A percentile compares a stretch with the other conserved stretches of the same genome.
phyloP scores from a whole-genome alignment of 2,888 invertebrate genomes.

The Lycocerus yunnanus region DNA sequence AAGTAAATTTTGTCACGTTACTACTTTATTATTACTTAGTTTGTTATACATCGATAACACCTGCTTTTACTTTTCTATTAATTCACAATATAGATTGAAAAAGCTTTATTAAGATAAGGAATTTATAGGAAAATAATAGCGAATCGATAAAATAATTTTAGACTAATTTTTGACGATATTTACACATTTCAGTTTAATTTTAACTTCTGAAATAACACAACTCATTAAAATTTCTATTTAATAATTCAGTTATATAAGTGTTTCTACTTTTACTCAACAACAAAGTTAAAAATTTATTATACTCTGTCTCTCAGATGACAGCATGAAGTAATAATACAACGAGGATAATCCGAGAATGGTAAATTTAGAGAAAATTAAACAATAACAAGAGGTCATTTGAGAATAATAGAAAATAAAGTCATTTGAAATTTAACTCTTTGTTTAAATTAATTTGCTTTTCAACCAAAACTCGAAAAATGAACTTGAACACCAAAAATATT shows the following conservation, averaged over 20 bases:
- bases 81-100: background rate
- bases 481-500: background rate
- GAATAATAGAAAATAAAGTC: background rate
- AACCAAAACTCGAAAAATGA: background rate
- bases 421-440: background rate
- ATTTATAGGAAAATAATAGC: background rate
- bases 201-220: background rate
- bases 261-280: background rate
- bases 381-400: background rate
- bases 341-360: background rate
- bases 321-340: background rate
- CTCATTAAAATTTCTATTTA: background rate
- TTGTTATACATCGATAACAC: background rate
- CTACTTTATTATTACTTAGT: background rate
- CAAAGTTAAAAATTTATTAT: background rate
- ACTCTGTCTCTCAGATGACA: background rate
- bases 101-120: background rate
- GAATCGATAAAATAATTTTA: background rate
- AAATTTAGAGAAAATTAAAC: background rate
- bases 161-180: background rate
- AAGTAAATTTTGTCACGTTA: background rate
- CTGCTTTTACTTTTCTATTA: background rate
- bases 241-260: background rate
- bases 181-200: background rate
- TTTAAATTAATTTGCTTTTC: background rate